Evolutionary conservation across 2,888 invertebrate genomes (phyloP), one percentile per base, ranked within the genome.

Genomic region (Xestoiulus laeticollis): DNA sequence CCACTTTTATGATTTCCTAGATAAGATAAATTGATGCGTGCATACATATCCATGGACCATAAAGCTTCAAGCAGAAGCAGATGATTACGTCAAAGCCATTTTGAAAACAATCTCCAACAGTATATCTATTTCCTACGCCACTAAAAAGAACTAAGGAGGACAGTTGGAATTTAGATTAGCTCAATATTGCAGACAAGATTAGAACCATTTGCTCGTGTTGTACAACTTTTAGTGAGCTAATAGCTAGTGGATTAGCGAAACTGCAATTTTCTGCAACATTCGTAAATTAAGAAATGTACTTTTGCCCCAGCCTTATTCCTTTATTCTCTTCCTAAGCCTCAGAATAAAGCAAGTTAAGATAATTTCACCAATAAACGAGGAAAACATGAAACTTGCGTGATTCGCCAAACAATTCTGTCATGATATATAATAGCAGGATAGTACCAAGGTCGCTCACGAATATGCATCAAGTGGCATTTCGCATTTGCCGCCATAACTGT

Each of bases 391-490:
- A 78, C 30, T 4, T 78, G 26, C 78, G 78, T 78, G 78, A 78
- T 78, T 30, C 78, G 10, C 26, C 3, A 14, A 78, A 78, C 26
- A 14, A 30, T 30, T 30, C 30, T 78, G 78, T 78, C 78, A 78
- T 78, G 78, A 78, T 30, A 78, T 78, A 78, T 78, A 78, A 78
- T 78, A 30, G 78, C 4, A 22, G 30, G 30, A 78, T 78, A 78
- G 22, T 30, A 22, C 14, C 26, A 30, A 78, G 78, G 78, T 78
- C 78, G 5, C 14, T 5, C 8, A 78, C 26, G 78, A 26, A 78
- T 22, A 12, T 30, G 78, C 12, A 14, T 78, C 78, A 78, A 26
- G 78, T 30, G 22, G 14, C 14, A 78, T 78, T 78, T 78, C 78
- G 5, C 68, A 26, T 68, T 68, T 22, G 68, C 68, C 68, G n/a